Conservation (phyloP, 2,113 vertebrate genomes). For the Acrocephalus kingi region DNA sequence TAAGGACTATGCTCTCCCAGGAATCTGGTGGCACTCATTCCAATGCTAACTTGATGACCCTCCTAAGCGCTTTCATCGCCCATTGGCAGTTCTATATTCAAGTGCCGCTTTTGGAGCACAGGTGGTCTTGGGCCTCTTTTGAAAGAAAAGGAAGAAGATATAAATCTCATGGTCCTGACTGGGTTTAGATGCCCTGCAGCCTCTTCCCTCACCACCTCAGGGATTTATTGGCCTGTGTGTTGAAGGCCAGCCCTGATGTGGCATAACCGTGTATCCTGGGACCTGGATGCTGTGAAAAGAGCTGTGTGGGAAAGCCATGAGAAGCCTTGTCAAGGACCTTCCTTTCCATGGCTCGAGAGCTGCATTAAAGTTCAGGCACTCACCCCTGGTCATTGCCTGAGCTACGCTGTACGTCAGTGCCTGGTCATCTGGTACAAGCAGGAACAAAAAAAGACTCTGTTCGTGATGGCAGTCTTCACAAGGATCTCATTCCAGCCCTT, state of each 20-base stretch:
- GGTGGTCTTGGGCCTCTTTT: background rate
- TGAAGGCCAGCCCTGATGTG: background rate
- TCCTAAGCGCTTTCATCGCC: background rate
- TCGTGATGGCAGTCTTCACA: background rate
- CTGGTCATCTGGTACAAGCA: background rate
- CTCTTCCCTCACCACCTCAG: accelerated
- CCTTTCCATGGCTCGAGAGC: accelerated
- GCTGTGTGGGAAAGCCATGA: background rate
- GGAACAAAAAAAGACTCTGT: background rate
- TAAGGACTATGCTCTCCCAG: background rate
- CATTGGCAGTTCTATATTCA: background rate
- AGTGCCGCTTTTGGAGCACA: background rate
- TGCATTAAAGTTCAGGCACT: background rate
- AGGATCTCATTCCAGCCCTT: background rate
- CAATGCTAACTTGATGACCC: background rate
- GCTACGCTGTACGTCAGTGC: accelerated
- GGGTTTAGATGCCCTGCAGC: background rate
- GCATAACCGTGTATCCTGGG: accelerated
- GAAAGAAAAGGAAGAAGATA: background rate
- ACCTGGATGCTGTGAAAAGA: background rate
- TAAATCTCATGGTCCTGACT: background rate
- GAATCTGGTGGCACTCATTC: background rate
- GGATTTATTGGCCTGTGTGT: background rate
- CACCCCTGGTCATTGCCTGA: accelerated
- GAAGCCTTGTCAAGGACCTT: background rate